phyloP scores from a whole-genome alignment of 2,797 vertebrate species.

The Acanthornis magna region DNA sequence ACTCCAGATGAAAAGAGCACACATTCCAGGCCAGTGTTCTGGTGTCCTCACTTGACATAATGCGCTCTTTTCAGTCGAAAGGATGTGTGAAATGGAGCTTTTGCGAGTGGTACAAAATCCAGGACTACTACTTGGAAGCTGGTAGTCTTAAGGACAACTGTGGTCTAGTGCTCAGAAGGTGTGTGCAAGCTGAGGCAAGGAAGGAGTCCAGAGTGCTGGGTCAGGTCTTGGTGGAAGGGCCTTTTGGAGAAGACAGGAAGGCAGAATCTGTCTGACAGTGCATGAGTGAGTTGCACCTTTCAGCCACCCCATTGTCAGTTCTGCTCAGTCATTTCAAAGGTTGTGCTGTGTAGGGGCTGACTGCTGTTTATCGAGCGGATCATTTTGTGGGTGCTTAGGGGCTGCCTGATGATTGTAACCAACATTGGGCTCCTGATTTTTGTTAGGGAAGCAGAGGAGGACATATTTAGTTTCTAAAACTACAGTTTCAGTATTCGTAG shows the following conservation, averaged over 20 bases:
- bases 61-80: not conserved
- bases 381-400: accelerated
- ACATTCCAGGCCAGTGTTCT: accelerated
- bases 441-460: not conserved
- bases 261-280: not conserved
- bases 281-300: not conserved
- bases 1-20: not conserved
- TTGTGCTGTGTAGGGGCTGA: accelerated
- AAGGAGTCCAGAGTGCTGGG: not conserved
- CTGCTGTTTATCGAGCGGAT: not conserved
- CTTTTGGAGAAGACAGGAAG: not conserved
- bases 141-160: not conserved
- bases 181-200: not conserved
- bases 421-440: not conserved
- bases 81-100: not conserved
- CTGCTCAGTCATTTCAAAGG: not conserved
- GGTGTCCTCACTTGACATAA: not conserved
- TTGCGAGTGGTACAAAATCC: not conserved
- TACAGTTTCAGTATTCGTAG: not conserved
- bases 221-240: not conserved
- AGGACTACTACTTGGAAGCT: not conserved
- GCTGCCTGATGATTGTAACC: not conserved
- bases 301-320: not conserved
- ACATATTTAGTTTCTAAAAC: not conserved
- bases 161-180: not conserved